Percentiles rank a stretch among this genome's conserved stretches.
phyloP scores from a whole-genome alignment of 2,113 vertebrate genomes.

The Cochlearius cochlearius region DNA sequence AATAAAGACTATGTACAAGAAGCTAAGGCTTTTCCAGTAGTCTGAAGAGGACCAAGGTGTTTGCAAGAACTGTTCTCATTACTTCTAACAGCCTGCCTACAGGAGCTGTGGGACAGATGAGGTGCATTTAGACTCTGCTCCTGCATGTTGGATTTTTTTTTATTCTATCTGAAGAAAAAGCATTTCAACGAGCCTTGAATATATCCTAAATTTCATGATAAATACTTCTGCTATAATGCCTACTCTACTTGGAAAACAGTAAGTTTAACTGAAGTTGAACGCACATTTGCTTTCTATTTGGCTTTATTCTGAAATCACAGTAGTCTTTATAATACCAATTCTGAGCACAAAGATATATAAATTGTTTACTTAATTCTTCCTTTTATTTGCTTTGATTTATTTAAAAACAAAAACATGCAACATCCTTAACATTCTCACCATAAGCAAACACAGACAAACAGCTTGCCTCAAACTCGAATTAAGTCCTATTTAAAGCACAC shows the following conservation, averaged over 20 bases:
- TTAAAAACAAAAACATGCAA: slow-evolving; percentile 29
- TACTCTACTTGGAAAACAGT: neutral
- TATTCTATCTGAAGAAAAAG: neutral
- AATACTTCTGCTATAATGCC: neutral
- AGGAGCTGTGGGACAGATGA: neutral
- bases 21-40: neutral
- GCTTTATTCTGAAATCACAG: neutral
- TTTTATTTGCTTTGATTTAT: slow-evolving; percentile 46
- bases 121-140: neutral
- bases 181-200: neutral
- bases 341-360: neutral
- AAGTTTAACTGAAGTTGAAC: neutral
- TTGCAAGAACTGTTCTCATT: neutral
- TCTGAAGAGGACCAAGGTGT: neutral
- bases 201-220: neutral
- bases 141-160: neutral
- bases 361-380: slow-evolving; percentile 3
- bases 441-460: slow-evolving; percentile 41
- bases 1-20: neutral
- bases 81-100: neutral
- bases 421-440: neutral
- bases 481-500: slow-evolving; percentile 42
- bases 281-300: neutral
- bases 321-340: neutral
- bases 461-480: slow-evolving; percentile 40